phyloP scores from a whole-genome alignment of 2,888 invertebrate species.

The Camptogramma bilineatum region DNA sequence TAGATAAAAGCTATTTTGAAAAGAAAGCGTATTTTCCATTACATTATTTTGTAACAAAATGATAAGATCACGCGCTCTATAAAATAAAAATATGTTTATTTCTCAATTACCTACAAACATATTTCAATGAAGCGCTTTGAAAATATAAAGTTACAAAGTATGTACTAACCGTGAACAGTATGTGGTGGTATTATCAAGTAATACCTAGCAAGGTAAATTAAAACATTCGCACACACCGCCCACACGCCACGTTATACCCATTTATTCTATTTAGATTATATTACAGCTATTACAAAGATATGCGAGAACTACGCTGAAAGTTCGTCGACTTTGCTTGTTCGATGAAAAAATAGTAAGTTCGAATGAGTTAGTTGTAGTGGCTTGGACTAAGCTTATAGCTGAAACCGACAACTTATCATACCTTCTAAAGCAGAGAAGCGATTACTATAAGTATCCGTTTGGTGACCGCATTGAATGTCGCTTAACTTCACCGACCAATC shows the following conservation, averaged over 20 bases:
- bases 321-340: slow-evolving; percentile 24
- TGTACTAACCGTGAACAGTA: not conserved
- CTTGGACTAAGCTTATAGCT: too few relatives aligned
- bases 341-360: not conserved
- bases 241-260: slow-evolving; percentile 26
- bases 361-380: not conserved
- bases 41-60: not conserved
- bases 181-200: slow-evolving; percentile 11
- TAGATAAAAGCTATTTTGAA: slow-evolving; percentile 15
- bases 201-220: slow-evolving; percentile 24
- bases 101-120: not conserved
- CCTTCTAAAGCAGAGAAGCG: too few relatives aligned
- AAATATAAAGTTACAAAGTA: not conserved
- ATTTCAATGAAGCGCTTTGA: not conserved
- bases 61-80: not conserved
- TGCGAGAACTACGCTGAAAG: slow-evolving; percentile 23
- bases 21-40: slow-evolving; percentile 5
- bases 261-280: slow-evolving; percentile 31
- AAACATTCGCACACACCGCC: slow-evolving; percentile 23
- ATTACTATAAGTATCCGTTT: not conserved
- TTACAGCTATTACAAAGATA: slow-evolving; percentile 32
- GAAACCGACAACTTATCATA: too few relatives aligned
- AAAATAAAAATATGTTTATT: not conserved
- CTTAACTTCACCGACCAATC: not conserved
- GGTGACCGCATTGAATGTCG: slow-evolving; percentile 19